Percentiles rank a stretch among this genome's conserved stretches.
Evolutionary conservation across 2,888 invertebrate genomes (phyloP).

Genomic region (Gymnoscelis rufifasciata): DNA sequence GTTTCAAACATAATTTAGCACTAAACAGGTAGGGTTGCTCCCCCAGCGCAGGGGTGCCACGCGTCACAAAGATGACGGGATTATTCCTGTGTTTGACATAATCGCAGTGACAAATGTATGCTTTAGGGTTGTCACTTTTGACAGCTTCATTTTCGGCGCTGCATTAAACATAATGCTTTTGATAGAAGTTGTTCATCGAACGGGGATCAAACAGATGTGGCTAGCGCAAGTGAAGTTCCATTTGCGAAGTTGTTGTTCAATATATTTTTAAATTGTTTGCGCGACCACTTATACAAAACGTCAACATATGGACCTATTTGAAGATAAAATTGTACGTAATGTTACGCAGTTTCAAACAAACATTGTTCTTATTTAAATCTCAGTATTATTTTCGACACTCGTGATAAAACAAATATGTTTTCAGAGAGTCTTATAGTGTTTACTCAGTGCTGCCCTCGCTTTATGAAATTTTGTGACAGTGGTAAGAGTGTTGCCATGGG

Average conservation of each 20-base stretch:
- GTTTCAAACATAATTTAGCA: not conserved
- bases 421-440: not conserved
- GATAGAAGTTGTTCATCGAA: constrained; percentile 19
- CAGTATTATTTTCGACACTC: too few relatives aligned
- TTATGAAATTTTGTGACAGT: constrained; percentile 14
- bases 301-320: too few relatives aligned
- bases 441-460: not conserved
- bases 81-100: constrained; percentile 79
- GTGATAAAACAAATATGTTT: too few relatives aligned
- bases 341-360: too few relatives aligned
- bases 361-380: too few relatives aligned
- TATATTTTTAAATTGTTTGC: too few relatives aligned
- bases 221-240: constrained; percentile 2
- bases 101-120: constrained; percentile 77
- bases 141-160: constrained; percentile 50
- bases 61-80: constrained; percentile 76
- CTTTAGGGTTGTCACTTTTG: constrained; percentile 66
- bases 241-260: not conserved
- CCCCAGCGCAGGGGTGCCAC: constrained; percentile 64
- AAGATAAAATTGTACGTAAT: too few relatives aligned
- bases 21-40: constrained; percentile 15
- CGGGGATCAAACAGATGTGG: constrained; percentile 18
- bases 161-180: constrained; percentile 32
- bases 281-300: too few relatives aligned
- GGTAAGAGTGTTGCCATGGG: constrained; percentile 39